Base-by-base conservation (phyloP, 2,797 vertebrate genomes). In the Catharus ustulatus region DNA sequence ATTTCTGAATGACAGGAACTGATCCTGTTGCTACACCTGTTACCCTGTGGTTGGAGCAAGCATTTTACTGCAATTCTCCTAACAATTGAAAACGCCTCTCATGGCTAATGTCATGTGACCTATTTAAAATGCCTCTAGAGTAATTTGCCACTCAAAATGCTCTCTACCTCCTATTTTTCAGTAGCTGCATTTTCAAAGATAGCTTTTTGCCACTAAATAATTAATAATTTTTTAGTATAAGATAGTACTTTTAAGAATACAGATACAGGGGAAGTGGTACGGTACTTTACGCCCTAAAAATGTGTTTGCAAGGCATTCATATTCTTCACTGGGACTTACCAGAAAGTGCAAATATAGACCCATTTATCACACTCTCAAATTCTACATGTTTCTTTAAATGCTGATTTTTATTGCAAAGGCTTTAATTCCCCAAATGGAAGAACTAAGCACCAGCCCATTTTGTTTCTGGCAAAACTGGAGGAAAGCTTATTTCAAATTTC, bases 401-500 rank as follows among this genome's bases (percentile, higher is more conserved):
- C 72, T 83, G 57, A 24, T 49, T 95, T 69, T 76, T 90, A 87
- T 92, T 92, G 45, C 45, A 59, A 67, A 85, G 52, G 52, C 34
- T 96, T 80, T 80, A 89, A 93, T 95, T 94, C 93, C 94, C 91
- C 52, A 68, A 77, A 68, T 74, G 74, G 82, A 93, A 57, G 49
- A 87, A 91, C 64, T 84, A 73, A 87, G 78, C 89, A 77, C 45
- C 79, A 93, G 59, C 61, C 94, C 75, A 80, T 91, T 96, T 96
- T 96, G 72, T 95, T 93, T 61, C 94, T 85, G 87, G 93, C 82
- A 95, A 87, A 95, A 93, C 45, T 68, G 13, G 57, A 91, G 40
- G 49, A 89, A 92, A 94, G 75, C 79, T 89, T 96, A 92, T 93
- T 94, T 96, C 84, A 77, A 85, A 93, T 92, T 92, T 90, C 82